These are phyloP conservation scores for Brachypteracias leptosomus DNA, from an alignment of 2,113 vertebrate genomes.

Conservation along the genomic window DNA sequence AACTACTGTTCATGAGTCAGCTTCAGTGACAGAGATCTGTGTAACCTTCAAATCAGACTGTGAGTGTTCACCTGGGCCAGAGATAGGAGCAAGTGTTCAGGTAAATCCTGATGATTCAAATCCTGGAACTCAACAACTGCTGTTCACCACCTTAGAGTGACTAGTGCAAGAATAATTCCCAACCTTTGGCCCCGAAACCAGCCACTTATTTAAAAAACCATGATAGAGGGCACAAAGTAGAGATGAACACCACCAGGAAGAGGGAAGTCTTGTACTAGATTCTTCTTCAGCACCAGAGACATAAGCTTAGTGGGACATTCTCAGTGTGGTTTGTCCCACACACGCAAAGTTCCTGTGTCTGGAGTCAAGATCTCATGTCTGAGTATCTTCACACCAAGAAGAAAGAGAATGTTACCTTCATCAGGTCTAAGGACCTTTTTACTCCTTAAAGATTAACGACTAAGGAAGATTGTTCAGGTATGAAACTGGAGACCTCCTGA, in stretches of 20 bases:
- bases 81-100: fast-evolving
- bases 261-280: neutral
- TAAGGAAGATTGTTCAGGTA: neutral
- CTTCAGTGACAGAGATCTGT: neutral
- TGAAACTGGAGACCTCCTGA: neutral
- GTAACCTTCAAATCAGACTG: neutral
- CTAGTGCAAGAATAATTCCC: neutral
- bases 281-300: neutral
- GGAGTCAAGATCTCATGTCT: neutral
- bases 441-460: conserved; percentile 7
- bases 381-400: neutral
- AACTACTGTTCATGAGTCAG: neutral
- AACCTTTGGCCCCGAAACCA: neutral
- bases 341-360: fast-evolving
- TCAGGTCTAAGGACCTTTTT: neutral
- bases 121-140: neutral
- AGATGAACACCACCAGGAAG: neutral
- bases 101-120: neutral
- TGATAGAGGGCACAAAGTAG: neutral
- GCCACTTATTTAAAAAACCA: neutral
- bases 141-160: neutral
- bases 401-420: conserved; percentile 17
- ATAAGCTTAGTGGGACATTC: neutral
- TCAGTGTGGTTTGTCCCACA: neutral
- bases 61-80: neutral